Conservation (phyloP, 2,888 invertebrate species). For the Spodoptera exigua region DNA sequence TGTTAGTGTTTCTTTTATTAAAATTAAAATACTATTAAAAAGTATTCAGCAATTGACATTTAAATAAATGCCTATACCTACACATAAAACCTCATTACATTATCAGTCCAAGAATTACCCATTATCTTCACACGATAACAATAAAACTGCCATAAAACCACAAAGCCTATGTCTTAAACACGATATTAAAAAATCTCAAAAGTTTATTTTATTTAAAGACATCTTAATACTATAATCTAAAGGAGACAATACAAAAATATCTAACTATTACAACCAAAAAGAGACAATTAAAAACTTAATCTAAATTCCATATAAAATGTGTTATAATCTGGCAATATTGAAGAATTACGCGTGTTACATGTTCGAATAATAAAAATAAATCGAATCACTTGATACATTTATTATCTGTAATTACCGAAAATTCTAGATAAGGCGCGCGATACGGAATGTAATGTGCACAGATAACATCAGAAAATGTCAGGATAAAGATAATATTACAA, state of each 20-base stretch:
- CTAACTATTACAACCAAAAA: constrained; percentile 9
- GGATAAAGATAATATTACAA: constrained; percentile 60
- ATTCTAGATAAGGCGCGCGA: constrained; percentile 46
- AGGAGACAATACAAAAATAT: constrained; percentile 20
- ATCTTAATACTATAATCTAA: constrained; percentile 3
- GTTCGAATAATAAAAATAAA: constrained; percentile 56
- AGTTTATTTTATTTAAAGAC: too few species aligned
- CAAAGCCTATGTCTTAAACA: too few species aligned
- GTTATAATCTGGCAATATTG: constrained; percentile 65
- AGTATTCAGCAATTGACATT: too few species aligned
- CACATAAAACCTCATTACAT: too few species aligned
- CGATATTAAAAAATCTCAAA: too few species aligned
- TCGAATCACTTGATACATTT: constrained; percentile 49
- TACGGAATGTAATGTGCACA: constrained; percentile 41
- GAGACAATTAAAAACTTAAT: constrained; percentile 43
- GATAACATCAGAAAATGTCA: constrained; percentile 59
- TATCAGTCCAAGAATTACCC: too few species aligned
- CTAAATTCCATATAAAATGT: constrained; percentile 59
- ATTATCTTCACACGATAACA: too few species aligned
- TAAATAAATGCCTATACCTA: too few species aligned
- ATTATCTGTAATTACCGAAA: constrained; percentile 59
- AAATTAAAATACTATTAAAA: too few species aligned
- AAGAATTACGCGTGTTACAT: constrained; percentile 64
- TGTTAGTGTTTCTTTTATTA: too few species aligned
- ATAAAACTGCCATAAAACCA: too few species aligned